Evolutionary conservation across 1,140 invertebrate species (phyloP), one percentile per base, ranked within the genome.

Genomic region (Drosophila punjabiensis): DNA sequence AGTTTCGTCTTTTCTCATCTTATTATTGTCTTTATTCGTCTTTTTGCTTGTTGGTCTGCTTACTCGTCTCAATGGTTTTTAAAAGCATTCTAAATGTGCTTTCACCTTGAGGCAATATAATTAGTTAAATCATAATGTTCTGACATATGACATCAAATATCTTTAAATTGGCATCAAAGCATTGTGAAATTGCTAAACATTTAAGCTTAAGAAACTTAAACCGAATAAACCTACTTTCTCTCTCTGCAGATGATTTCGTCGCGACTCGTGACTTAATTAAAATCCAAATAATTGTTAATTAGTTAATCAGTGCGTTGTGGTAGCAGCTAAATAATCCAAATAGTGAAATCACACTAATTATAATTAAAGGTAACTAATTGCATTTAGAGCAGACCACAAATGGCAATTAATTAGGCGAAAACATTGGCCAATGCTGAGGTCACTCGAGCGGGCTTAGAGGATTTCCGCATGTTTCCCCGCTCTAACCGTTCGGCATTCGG

Each of bases 331-430:
- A 81, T 73, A 47, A 58, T 48, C 67, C 32, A 85, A 73, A 71
- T 81, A 62, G 69, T 79, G 55, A 79, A 89, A 81, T 62, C 66
- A 65, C 52, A 84, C 78, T 85, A 89, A 88, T 89, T 88, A 88
- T 78, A 87, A 81, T 87, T 87, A 83, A 65, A 68, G 84, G 52
- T 50, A 76, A 89, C 79, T 81, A 89, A 89, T 88, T 85, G 81
- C 48, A 81, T 81, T 69, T 67, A 79, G 47, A 66, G 48, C 39
- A 30, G 58, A 68, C 78, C 85, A 48, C 82, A 84, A 88, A 89
- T 79, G 58, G n/a, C 75, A 88, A 88, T 89, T 88, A 88, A 89
- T 85, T 89, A 81, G 53, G 55, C 52, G 48, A 55, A 58, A 78
- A 78, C 50, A 69, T 79, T 80, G 66, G 87, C 63, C 62, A 48